Evolutionary conservation across 92 coral and sea anemone species (phyloP), one percentile per base, ranked within the genome.

Genomic region (Desmophyllum pertusum): DNA sequence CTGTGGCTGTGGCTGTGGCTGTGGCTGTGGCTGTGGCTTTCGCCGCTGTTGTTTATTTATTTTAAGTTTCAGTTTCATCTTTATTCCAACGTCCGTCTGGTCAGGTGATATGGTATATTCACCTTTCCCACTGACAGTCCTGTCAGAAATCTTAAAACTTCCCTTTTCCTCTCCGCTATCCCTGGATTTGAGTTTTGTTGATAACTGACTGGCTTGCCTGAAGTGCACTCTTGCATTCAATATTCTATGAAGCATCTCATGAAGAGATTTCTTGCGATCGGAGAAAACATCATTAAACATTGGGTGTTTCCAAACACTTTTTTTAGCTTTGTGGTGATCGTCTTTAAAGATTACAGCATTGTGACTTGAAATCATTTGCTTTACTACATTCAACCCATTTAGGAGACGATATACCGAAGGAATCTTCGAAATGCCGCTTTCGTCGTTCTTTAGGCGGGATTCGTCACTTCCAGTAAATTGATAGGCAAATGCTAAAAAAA

Each of bases 81-180:
- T 77, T 43, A 90, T 10, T 3, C 62, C 85, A 31, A 90, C 33
- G 31, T 67, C 65, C 5, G 74, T 51, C 18, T 43, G 86, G 40
- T 81, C 88, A 51, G 52, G 53, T 30, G 90, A 76, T 3, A 90
- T 70, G 10, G 30, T 51, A 48, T 86, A 90, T 15, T 21, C 79
- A 17, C 93, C 93, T 77, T 69, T 57, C 7, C 93, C 93, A 31
- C 40, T 77, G 4, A 85, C 89, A 23, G 38, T 50, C 31, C 57
- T 74, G 53, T 65, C 73, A n/a, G 69, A 35, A 50, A 90, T 53
- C 50, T 78, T 66, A 70, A 90, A 90, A 33, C 53, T 80, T 18
- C 93, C 93, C 1, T 23, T 73, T 10, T 82, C 5, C 19, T 57
- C 45, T 3, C 23, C 46, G 23, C 63, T 43, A 57, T 82, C 85